These are phyloP conservation scores for Fistularia tabacaria DNA, from an alignment of 2,797 vertebrate species.

Conservation along the genomic window DNA sequence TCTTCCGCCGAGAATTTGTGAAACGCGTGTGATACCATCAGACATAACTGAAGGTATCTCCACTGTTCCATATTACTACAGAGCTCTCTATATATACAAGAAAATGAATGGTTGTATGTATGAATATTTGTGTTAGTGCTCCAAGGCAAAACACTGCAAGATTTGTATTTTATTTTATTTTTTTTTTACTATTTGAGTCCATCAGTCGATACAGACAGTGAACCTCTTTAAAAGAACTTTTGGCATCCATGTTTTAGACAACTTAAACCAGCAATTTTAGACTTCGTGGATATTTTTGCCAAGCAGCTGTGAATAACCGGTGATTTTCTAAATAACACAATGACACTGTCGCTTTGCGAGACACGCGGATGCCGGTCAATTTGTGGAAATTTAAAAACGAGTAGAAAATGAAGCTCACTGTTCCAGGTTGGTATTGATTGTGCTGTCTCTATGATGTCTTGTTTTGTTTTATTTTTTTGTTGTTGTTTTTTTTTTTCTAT, in stretches of 20 bases:
- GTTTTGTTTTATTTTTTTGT: constrained; percentile 33
- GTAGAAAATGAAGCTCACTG: constrained; percentile 68
- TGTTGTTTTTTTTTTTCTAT: too few relatives aligned
- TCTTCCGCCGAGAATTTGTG: constrained; percentile 45
- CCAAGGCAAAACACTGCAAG: constrained; percentile 55
- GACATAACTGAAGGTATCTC: constrained; percentile 60
- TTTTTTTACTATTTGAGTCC: constrained; percentile 49
- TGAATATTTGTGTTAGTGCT: constrained; percentile 64
- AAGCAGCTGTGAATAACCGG: constrained; percentile 75
- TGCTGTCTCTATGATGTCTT: constrained; percentile 77
- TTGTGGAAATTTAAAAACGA: constrained; percentile 50
- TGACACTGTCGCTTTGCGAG: constrained; percentile 60
- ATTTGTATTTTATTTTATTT: constrained; percentile 53
- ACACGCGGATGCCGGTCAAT: constrained; percentile 50
- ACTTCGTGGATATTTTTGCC: constrained; percentile 67
- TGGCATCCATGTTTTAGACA: constrained; percentile 63
- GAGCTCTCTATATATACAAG: constrained; percentile 55
- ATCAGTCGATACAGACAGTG: constrained; percentile 40
- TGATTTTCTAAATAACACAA: constrained; percentile 68
- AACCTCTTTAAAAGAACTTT: constrained; percentile 60
- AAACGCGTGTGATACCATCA: constrained; percentile 49
- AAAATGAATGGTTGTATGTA: constrained; percentile 62
- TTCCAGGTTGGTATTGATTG: constrained; percentile 74
- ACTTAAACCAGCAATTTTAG: constrained; percentile 80
- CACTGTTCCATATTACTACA: constrained; percentile 60